Conservation (phyloP, 1,140 invertebrate genomes). For the Chelonus insularis region DNA sequence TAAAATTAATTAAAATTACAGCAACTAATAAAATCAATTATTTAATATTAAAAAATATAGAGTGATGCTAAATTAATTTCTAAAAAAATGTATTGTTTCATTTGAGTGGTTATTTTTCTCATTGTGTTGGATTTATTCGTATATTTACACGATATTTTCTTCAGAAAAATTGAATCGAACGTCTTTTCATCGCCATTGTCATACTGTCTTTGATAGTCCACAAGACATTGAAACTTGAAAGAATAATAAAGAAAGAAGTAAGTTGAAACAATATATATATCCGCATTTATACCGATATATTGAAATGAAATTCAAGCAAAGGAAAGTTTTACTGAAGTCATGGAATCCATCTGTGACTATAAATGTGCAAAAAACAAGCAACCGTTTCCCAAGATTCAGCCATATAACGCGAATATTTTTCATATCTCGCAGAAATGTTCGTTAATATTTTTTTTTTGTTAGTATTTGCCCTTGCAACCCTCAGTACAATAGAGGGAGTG, state of each 20-base stretch:
- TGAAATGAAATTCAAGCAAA: conserved; percentile 19
- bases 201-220: conserved; percentile 19
- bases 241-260: neutral
- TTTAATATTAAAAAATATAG: no score
- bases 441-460: conserved; percentile 47
- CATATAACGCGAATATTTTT: conserved; percentile 57
- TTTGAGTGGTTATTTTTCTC: no score
- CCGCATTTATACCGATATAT: conserved; percentile 1
- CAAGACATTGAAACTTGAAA: neutral
- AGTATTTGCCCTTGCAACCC: conserved; percentile 1
- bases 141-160: no score
- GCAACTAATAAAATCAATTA: no score
- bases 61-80: no score
- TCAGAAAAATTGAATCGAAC: no score
- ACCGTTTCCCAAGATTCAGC: conserved; percentile 27
- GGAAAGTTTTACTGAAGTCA: neutral
- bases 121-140: no score
- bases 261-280: neutral
- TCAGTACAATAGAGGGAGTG: neutral
- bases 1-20: no score
- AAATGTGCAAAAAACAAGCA: neutral
- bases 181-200: no score
- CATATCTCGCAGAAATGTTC: conserved; percentile 44
- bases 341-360: conserved; percentile 21
- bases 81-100: no score